A percentile compares a stretch with the other conserved stretches of the same genome.
Conservation (phyloP, 2,113 vertebrate genomes). For the Coreoperca whiteheadi region DNA sequence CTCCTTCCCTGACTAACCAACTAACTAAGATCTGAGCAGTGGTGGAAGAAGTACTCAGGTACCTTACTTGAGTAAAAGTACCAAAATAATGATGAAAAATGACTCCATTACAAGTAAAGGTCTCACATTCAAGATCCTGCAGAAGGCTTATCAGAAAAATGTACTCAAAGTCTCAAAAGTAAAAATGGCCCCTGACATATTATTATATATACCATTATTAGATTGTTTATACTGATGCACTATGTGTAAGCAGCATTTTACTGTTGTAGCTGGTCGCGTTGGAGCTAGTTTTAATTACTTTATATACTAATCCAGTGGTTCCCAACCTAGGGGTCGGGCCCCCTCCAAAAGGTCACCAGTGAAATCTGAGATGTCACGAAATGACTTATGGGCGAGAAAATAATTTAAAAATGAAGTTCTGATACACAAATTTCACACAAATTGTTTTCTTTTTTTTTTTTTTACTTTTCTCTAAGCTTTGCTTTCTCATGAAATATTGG, state of each 20-base stretch:
- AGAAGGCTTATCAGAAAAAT: not conserved
- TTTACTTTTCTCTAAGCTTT: not conserved
- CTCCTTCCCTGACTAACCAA: slow-evolving; percentile 31
- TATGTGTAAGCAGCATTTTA: not conserved
- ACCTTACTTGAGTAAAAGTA: not conserved
- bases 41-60: not conserved
- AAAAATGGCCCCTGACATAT: too few relatives aligned
- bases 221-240: not conserved
- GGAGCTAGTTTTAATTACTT: not conserved
- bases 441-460: not conserved
- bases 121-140: not conserved
- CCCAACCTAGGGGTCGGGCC: not conserved
- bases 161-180: too few relatives aligned
- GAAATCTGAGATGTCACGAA: slow-evolving; percentile 6
- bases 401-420: not conserved
- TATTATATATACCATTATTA: not conserved
- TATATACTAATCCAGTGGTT: slow-evolving; percentile 4
- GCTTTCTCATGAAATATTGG: not conserved
- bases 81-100: not conserved
- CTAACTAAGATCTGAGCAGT: slow-evolving; percentile 3
- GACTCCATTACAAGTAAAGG: not conserved
- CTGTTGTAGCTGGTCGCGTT: too few relatives aligned
- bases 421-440: too few relatives aligned
- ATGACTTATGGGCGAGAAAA: not conserved
- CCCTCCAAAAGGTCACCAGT: not conserved